Evolutionary conservation across 2,888 invertebrate species (phyloP).

Genomic region (Eristalis intricaria): DNA sequence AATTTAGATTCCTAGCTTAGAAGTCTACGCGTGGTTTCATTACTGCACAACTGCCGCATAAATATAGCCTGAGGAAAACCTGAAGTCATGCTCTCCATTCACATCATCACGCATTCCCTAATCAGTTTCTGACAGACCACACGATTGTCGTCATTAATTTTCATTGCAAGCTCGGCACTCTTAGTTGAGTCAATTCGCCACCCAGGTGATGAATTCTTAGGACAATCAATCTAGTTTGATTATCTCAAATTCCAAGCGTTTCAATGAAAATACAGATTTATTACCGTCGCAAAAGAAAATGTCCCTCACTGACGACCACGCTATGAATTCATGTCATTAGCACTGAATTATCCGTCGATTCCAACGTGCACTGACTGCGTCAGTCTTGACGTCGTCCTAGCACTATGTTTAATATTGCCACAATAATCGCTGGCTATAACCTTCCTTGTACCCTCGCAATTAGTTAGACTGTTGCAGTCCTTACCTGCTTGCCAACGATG

Average conservation of each 20-base stretch:
- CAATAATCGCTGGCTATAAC: background rate
- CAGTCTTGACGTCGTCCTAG: background rate
- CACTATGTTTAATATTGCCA: background rate
- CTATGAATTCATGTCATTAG: background rate
- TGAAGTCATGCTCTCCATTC: no score
- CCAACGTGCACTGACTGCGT: background rate
- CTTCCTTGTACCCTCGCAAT: background rate
- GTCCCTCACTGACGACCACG: background rate
- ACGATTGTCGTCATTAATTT: no score
- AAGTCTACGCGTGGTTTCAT: no score
- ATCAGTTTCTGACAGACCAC: no score
- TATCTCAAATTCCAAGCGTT: background rate
- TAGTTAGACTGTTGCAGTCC: background rate
- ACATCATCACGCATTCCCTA: no score
- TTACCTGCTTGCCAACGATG: background rate
- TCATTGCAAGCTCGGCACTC: no score
- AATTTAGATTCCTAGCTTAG: no score
- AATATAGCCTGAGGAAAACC: no score
- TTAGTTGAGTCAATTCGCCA: no score
- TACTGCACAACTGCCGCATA: no score
- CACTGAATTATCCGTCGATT: background rate
- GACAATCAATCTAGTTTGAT: background rate
- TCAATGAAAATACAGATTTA: no score
- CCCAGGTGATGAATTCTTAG: background rate
- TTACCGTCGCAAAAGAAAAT: background rate